Evolutionary conservation across 2,888 invertebrate species (phyloP), one percentile per base, ranked within the genome.

Genomic region (Hylaea fasciaria): DNA sequence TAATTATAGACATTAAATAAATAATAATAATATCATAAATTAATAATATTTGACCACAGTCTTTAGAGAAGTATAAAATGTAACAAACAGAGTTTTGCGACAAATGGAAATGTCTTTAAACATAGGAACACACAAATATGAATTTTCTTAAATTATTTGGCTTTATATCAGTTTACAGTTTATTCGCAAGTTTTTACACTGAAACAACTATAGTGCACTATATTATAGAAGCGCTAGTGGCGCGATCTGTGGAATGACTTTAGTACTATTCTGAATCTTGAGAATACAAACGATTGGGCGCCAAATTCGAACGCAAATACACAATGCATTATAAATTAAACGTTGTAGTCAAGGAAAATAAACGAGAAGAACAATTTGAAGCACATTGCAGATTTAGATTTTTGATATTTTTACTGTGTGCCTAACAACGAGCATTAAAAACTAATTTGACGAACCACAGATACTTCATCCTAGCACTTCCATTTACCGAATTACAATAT

Each of bases 11-110:
- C 81, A 86, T 85, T 83, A 82, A 86, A 86, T 87, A 91, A 90
- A 90, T 90, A 91, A 70, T 66, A 90, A 90, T 89, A 90, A 87
- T 88, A 86, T 81, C 80, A 88, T 89, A 89, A 89, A 88, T 87
- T 87, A 89, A 81, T 81, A 83, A 86, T 82, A 88, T 82, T 79
- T 82, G 87, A 87, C 88, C 86, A 87, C 90, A 91, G 90, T 90
- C 91, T 89, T 90, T 78, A 85, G 76, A 77, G 76, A 85, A 84
- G 78, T 81, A 80, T 78, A 83, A 62, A 82, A 82, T 82, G 81
- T 84, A 85, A 87, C 81, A 85, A 82, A 79, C 76, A 78, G 74
- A 72, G 72, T 76, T 72, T 74, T 80, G 76, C 77, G 78, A 79
- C 76, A 80, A 82, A 77, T 77, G 79, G 80, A 85, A 84, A 87